Conservation (phyloP, 1,140 invertebrate genomes). For the Lasioglossum baleicum region DNA sequence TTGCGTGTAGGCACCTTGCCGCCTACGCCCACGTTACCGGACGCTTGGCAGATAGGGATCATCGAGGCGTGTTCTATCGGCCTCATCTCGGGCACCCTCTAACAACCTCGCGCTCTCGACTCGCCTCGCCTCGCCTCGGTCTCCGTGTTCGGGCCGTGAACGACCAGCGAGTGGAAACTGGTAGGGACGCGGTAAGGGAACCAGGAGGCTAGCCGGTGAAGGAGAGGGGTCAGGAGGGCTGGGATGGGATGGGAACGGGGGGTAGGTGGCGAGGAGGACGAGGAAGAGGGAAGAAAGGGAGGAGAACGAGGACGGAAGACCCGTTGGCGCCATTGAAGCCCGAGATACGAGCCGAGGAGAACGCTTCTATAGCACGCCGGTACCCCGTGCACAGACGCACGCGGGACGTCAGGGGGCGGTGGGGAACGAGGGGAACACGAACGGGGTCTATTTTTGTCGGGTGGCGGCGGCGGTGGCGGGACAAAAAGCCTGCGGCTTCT, state of each 20-base stretch:
- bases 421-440: slow-evolving; percentile 43
- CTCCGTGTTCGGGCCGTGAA: slow-evolving; percentile 50
- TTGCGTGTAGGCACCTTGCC: slow-evolving; percentile 60
- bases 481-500: slow-evolving; percentile 78
- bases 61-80: slow-evolving; percentile 75
- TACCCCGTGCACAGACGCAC: slow-evolving; percentile 34
- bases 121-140: slow-evolving; percentile 15
- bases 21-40: slow-evolving; percentile 63
- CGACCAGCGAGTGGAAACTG: slow-evolving; percentile 3
- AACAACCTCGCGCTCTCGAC: slow-evolving; percentile 61
- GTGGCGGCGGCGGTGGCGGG: slow-evolving; percentile 67
- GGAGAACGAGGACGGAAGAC: slow-evolving; percentile 61
- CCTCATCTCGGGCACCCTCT: slow-evolving; percentile 72
- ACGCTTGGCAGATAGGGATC: slow-evolving; percentile 70
- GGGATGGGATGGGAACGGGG: slow-evolving; percentile 10
- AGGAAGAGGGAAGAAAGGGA: slow-evolving; percentile 50
- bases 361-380: slow-evolving; percentile 45
- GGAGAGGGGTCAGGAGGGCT: slow-evolving; percentile 12
- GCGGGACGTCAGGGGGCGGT: slow-evolving; percentile 55
- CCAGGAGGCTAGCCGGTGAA: not conserved
- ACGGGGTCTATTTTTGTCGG: slow-evolving; percentile 73
- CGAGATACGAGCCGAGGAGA: slow-evolving; percentile 47
- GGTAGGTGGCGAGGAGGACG: slow-evolving; percentile 6
- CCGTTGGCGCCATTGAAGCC: slow-evolving; percentile 48
- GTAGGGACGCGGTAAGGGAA: not conserved